Percentiles rank a stretch among this genome's conserved stretches.
Evolutionary conservation across 2,888 invertebrate genomes (phyloP).

Genomic region (Harmothoe impar): DNA sequence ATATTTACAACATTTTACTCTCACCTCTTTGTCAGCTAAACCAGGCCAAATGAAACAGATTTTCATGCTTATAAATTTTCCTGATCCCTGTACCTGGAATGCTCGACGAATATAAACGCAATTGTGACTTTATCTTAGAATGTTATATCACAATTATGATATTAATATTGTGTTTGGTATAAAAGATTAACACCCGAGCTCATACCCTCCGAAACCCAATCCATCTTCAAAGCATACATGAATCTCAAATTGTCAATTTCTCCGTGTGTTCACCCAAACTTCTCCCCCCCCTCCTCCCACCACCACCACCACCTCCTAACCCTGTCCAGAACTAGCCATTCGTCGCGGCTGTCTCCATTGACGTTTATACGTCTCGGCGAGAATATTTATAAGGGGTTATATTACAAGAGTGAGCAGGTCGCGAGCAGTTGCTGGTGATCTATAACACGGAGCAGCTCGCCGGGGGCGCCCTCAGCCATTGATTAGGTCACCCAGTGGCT

Average conservation of each 20-base stretch:
- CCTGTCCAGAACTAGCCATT: background rate
- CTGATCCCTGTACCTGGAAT: too few species aligned
- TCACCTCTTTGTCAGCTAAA: too few species aligned
- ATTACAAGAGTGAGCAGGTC: background rate
- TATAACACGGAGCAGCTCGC: slow-evolving; percentile 10
- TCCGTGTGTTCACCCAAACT: background rate
- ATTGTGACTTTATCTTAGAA: too few species aligned
- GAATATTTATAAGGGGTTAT: slow-evolving; percentile 58
- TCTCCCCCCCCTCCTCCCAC: background rate
- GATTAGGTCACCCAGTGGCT: slow-evolving; percentile 44
- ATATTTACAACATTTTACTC: too few species aligned
- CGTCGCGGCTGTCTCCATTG: slow-evolving; percentile 2
- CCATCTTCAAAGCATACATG: background rate
- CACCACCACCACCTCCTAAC: background rate
- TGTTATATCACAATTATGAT: too few species aligned
- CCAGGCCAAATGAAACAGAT: too few species aligned
- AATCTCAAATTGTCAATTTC: slow-evolving; percentile 15
- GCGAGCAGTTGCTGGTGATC: slow-evolving; percentile 15
- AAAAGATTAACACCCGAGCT: too few species aligned
- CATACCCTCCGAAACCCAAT: background rate
- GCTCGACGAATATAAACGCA: too few species aligned
- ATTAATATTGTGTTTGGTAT: too few species aligned
- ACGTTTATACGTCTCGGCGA: slow-evolving; percentile 50
- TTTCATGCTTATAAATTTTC: too few species aligned
- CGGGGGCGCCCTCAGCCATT: slow-evolving; percentile 8